A percentile compares a stretch with the other conserved stretches of the same genome.
Conservation (phyloP, 1,140 invertebrate genomes). For the Pseudomyrmex flavicornis region DNA sequence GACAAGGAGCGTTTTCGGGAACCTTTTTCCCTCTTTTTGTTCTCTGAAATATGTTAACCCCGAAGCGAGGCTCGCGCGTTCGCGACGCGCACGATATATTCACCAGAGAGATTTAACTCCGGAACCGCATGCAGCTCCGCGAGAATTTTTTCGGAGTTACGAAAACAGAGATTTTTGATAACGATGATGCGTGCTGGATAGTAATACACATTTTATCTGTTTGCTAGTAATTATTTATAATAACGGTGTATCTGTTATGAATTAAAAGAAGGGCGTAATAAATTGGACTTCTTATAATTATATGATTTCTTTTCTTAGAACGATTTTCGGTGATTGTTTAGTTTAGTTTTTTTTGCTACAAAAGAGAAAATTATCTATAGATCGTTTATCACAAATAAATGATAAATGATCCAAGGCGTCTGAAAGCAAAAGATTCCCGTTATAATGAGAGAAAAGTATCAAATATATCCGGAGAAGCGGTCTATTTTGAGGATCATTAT, state of each 20-base stretch:
- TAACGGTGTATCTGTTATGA: background rate
- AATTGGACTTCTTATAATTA: too few relatives aligned
- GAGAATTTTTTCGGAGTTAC: constrained; percentile 50
- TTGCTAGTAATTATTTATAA: background rate
- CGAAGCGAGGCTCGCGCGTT: constrained; percentile 56
- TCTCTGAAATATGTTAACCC: constrained; percentile 59
- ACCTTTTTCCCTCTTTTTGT: constrained; percentile 54
- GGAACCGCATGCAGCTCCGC: background rate
- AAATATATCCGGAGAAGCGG: constrained; percentile 43
- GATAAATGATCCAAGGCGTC: constrained; percentile 57
- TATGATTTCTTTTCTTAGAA: too few relatives aligned
- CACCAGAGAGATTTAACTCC: constrained; percentile 49
- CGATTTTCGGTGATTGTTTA: background rate
- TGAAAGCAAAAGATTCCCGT: constrained; percentile 60
- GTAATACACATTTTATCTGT: background rate
- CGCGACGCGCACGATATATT: constrained; percentile 48
- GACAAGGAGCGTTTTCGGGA: constrained; percentile 60
- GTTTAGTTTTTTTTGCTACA: background rate
- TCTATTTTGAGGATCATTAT: constrained; percentile 74
- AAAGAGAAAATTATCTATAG: background rate
- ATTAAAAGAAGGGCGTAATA: too few relatives aligned
- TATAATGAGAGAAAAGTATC: constrained; percentile 62
- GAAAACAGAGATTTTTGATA: constrained; percentile 9
- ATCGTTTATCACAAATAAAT: constrained; percentile 2
- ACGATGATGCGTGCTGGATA: background rate